Evolutionary conservation across 2,113 vertebrate genomes (phyloP).

Genomic region (Rhinolophus ferrumequinum): DNA sequence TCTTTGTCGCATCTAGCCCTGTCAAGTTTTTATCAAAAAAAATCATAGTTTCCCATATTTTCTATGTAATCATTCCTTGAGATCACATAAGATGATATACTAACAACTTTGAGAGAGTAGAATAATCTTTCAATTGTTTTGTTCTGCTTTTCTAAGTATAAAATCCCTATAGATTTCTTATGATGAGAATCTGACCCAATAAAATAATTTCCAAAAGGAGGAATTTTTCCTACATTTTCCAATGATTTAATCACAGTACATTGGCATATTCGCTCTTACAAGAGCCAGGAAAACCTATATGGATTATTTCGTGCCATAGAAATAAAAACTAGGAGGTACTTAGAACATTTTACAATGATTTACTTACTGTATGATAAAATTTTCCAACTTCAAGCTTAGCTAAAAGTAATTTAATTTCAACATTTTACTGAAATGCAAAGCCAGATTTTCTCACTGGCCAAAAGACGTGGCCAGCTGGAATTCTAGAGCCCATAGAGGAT

Average conservation of each 20-base stretch:
- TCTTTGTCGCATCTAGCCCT: neutral
- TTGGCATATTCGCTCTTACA: slow-evolving; percentile 51
- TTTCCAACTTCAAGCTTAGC: slow-evolving; percentile 69
- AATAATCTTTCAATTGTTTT: neutral
- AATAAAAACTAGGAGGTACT: slow-evolving; percentile 69
- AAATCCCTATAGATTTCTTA: slow-evolving; percentile 43
- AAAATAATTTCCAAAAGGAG: slow-evolving; percentile 62
- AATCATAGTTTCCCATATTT: neutral
- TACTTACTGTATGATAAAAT: slow-evolving; percentile 64
- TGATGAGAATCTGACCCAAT: slow-evolving; percentile 47
- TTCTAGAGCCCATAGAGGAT: neutral
- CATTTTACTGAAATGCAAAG: slow-evolving; percentile 70
- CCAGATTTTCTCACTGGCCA: slow-evolving; percentile 62
- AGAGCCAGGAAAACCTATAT: slow-evolving; percentile 67
- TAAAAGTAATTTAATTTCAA: slow-evolving; percentile 75
- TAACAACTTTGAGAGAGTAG: neutral
- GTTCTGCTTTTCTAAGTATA: slow-evolving; percentile 46
- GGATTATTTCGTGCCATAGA: slow-evolving; percentile 66
- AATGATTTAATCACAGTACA: slow-evolving; percentile 67
- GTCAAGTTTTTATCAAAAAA: slow-evolving; percentile 1
- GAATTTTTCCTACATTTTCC: slow-evolving; percentile 66
- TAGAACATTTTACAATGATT: slow-evolving; percentile 67
- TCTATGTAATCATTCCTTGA: neutral
- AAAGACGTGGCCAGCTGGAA: slow-evolving; percentile 54
- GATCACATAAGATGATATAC: neutral